Base-by-base conservation (phyloP, 2,888 invertebrate genomes). In the Sinelater perroti region DNA sequence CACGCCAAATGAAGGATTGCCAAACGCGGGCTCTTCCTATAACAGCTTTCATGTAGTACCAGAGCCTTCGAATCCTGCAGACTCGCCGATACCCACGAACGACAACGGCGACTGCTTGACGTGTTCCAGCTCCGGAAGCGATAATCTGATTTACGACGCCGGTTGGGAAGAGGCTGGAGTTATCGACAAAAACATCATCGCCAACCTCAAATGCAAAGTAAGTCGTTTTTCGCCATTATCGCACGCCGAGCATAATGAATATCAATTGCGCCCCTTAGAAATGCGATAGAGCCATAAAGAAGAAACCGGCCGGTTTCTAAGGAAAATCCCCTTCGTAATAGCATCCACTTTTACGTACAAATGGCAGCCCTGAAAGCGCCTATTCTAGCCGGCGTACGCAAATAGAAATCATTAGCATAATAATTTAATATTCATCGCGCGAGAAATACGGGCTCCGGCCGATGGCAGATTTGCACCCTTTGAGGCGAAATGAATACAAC, bases 161-260 rank as follows among this genome's bases (percentile, higher is more conserved):
- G 61, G 52, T 24, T 87, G 88, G 87, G 87, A 88, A 10, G 62
- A 64, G 2, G 35, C 86, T 28, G 83, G 81, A 4, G 76, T 87
- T 18, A 82, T 89, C 8, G 84, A 86, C 42, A 80, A 80, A 55
- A 82, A 85, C 56, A 82, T 86, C 3, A 73, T 87, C 13, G 81
- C 85, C 64, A 87, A 89, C 70, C 79, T 90, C 38, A 86, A 87
- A 67, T 88, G 87, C 61, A 88, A 86, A 82, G 90, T 89, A 77
- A 81, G 81, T 73, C 28, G 10, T n/a, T 28, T 28, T 28, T 2
- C 28, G 8, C 10, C 10, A 8, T 28, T 10, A 28, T n/a, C n/a
- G n/a, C n/a, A n/a, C n/a, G n/a, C n/a, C n/a, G n/a, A n/a, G n/a
- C n/a, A n/a, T n/a, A n/a, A n/a, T n/a, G n/a, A n/a, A n/a, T n/a